phyloP scores from a whole-genome alignment of 1,140 invertebrate species.

The Riptortus pedestris region DNA sequence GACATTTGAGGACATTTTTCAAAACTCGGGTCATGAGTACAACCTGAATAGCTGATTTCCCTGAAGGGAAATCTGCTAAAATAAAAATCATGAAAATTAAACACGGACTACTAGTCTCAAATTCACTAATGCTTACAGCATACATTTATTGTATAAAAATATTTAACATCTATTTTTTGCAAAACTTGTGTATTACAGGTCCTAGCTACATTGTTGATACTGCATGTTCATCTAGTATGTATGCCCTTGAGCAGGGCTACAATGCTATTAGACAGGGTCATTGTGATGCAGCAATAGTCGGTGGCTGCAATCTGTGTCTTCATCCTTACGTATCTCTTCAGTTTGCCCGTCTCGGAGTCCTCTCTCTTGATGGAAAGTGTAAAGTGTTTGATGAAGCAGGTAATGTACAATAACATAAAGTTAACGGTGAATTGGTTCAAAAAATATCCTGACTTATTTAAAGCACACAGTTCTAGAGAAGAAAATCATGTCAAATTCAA shows the following conservation, averaged over 20 bases:
- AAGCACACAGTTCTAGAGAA: background rate
- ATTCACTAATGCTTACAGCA: too few species aligned
- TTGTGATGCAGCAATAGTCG: slow-evolving; percentile 81
- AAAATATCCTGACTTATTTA: too few species aligned
- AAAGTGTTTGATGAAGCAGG: slow-evolving; percentile 78
- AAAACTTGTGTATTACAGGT: slow-evolving; percentile 42
- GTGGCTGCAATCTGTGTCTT: slow-evolving; percentile 69
- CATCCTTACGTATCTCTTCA: slow-evolving; percentile 77
- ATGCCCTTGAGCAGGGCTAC: slow-evolving; percentile 74
- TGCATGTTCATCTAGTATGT: slow-evolving; percentile 80
- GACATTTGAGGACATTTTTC: too few species aligned
- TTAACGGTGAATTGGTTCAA: too few species aligned
- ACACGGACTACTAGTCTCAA: too few species aligned
- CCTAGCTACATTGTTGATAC: slow-evolving; percentile 79
- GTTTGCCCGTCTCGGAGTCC: slow-evolving; percentile 61
- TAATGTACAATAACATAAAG: slow-evolving; percentile 27
- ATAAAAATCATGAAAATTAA: too few species aligned
- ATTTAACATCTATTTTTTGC: too few species aligned
- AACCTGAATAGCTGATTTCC: too few species aligned
- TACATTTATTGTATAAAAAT: too few species aligned
- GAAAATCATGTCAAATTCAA: too few species aligned
- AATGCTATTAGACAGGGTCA: slow-evolving; percentile 59
- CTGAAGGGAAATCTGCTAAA: too few species aligned
- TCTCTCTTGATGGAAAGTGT: slow-evolving; percentile 74
- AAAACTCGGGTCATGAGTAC: too few species aligned